Base-by-base conservation (phyloP, 1,140 invertebrate species). In the Paraescarpia echinospica region DNA sequence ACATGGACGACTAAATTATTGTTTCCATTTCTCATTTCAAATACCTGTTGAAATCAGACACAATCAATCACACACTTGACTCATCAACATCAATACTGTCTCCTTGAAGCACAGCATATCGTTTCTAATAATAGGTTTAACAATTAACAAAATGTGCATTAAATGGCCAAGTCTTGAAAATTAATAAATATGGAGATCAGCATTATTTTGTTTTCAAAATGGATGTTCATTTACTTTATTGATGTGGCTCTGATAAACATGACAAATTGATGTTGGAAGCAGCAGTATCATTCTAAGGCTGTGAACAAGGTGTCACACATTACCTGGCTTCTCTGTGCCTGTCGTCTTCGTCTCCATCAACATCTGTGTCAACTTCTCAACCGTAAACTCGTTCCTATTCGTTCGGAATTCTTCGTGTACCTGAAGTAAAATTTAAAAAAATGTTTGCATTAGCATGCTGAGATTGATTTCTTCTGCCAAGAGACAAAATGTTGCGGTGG, bases 311-410 rank as follows among this genome's bases (percentile, higher is more conserved):
- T 34, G 90, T 5, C 12, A 18, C 35, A 12, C 92, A 93, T 94
- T 96, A 98, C 98, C 98, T 96, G 98, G 98, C 96, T 98, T 98
- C 95, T 99, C 98, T 94, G 98, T 97, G 93, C 98, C 98, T 93
- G 98, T 99, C 94, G 98, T 98, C 97, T 99, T 99, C 93, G 97
- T 97, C 93, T 98, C 97, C 91, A 99, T 97, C 96, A 99, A 99
- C 95, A 98, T 97, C 95, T 98, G 98, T 92, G 99, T 96, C 51
- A 99, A 96, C 95, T 98, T 98, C 93, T 99, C 98, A 33, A 99
- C 98, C 34, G 98, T 98, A 96, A 99, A 97, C 94, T 99, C 98
- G 93, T 98, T 96, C 96, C 98, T 99, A 94, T 98, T 98, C 93
- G 97, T 97, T 95, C 98, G 98, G 95, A 99, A 99, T 95, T 99